A percentile compares a stretch with the other conserved stretches of the same genome.
phyloP scores from a whole-genome alignment of 2,888 invertebrate genomes.

The Bruchidius siliquastri region DNA sequence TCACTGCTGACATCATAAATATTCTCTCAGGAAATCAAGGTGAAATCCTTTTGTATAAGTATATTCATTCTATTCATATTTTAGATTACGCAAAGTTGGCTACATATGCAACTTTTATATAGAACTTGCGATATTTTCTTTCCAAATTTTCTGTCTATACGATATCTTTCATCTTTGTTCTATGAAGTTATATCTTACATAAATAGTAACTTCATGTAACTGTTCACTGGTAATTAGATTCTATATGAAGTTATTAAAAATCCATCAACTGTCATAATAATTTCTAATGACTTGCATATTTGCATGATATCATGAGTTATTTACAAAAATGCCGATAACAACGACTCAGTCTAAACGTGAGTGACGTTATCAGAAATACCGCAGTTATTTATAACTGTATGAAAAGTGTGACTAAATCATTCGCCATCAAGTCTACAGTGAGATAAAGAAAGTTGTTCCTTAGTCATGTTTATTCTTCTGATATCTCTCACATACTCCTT shows the following conservation, averaged over 20 bases:
- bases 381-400: not conserved
- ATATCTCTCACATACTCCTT: not conserved
- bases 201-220: too few relatives aligned
- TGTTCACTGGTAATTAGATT: too few relatives aligned
- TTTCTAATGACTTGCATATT: not conserved
- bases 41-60: too few relatives aligned
- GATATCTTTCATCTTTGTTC: too few relatives aligned
- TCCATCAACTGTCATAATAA: not conserved
- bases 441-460: not conserved
- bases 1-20: too few relatives aligned
- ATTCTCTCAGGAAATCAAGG: too few relatives aligned
- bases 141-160: too few relatives aligned
- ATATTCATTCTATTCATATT: too few relatives aligned
- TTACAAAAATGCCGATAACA: not conserved
- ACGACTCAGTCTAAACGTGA: not conserved
- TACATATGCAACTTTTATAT: too few relatives aligned
- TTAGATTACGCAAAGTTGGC: too few relatives aligned
- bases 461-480: not conserved
- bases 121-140: too few relatives aligned
- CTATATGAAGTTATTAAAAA: not conserved
- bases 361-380: not conserved
- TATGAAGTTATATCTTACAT: too few relatives aligned
- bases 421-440: not conserved
- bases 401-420: not conserved
- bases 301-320: not conserved